These are phyloP conservation scores for Mechanitis mazaeus DNA, from an alignment of 2,888 invertebrate genomes.

Conservation along the genomic window DNA sequence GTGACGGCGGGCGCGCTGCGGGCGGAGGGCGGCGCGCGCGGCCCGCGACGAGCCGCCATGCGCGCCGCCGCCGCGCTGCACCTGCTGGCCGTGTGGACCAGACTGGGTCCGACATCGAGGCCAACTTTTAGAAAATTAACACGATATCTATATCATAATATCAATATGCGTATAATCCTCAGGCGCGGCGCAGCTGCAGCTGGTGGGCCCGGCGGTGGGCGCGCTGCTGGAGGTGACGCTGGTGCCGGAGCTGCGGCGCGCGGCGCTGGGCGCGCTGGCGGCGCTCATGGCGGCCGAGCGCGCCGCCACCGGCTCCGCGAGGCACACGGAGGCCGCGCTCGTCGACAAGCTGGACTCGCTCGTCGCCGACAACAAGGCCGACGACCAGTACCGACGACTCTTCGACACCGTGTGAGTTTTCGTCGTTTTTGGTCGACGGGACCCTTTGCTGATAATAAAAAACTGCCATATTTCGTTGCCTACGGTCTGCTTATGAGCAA, in stretches of 20 bases:
- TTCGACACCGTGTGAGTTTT: conserved; percentile 95
- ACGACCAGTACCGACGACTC: conserved; percentile 93
- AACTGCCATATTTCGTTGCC: too few species aligned
- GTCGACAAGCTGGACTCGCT: conserved; percentile 95
- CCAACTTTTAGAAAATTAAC: too few species aligned
- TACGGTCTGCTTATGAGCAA: too few species aligned
- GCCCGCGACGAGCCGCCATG: conserved; percentile 81
- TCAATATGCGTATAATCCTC: conserved; percentile 9
- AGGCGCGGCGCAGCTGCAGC: conserved; percentile 90
- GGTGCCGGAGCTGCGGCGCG: conserved; percentile 91
- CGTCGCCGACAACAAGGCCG: conserved; percentile 95
- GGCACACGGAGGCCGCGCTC: conserved; percentile 93
- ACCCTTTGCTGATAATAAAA: too few species aligned
- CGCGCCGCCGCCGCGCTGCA: conserved; percentile 94
- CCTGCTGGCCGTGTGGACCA: conserved; percentile 93
- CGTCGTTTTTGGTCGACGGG: too few species aligned
- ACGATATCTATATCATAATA: too few species aligned
- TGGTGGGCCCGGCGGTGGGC: conserved; percentile 95
- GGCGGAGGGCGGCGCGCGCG: conserved; percentile 67
- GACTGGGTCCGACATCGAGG: conserved; percentile 76
- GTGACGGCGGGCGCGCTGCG: conserved; percentile 62
- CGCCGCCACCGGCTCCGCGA: conserved; percentile 87
- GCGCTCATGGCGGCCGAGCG: conserved; percentile 97
- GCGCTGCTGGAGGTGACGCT: conserved; percentile 95
- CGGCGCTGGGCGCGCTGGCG: conserved; percentile 93